A percentile compares a stretch with the other conserved stretches of the same genome.
Evolutionary conservation across 1,140 invertebrate species (phyloP).

Genomic region (Cotesia typhae): DNA sequence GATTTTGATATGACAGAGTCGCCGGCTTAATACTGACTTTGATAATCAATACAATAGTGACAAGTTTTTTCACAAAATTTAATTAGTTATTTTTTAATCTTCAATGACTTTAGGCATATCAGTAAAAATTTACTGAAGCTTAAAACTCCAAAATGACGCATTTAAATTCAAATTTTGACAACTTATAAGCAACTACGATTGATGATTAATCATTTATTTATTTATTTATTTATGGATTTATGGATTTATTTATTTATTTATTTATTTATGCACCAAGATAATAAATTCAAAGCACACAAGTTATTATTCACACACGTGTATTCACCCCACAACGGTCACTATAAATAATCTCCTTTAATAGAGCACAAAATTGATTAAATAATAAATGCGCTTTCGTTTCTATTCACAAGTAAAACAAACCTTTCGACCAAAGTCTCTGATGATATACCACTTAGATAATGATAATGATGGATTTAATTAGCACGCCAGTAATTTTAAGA

Average conservation of each 20-base stretch:
- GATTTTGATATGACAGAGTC: no score
- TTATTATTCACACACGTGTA: slow-evolving; percentile 32
- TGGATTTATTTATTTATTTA: slow-evolving; percentile 20
- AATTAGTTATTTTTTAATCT: no score
- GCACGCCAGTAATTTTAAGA: not conserved
- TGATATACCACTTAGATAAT: slow-evolving; percentile 16
- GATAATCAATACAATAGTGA: no score
- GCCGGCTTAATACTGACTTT: no score
- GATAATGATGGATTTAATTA: not conserved
- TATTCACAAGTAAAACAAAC: slow-evolving; percentile 29
- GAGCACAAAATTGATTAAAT: slow-evolving; percentile 12
- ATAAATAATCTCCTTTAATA: slow-evolving; percentile 24
- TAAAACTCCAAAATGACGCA: not conserved
- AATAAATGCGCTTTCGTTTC: not conserved
- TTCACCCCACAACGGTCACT: slow-evolving; percentile 21
- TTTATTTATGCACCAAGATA: slow-evolving; percentile 6
- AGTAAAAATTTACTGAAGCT: no score
- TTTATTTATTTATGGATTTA: slow-evolving; percentile 1
- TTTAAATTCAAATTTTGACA: not conserved
- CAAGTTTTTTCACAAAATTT: no score
- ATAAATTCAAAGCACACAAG: slow-evolving; percentile 23
- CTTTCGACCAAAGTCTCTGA: slow-evolving; percentile 38
- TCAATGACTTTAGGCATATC: no score
- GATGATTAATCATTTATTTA: not conserved
- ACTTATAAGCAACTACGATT: not conserved